These are phyloP conservation scores for Tromatobia lineatoria DNA, from an alignment of 2,888 invertebrate species.

Conservation along the genomic window DNA sequence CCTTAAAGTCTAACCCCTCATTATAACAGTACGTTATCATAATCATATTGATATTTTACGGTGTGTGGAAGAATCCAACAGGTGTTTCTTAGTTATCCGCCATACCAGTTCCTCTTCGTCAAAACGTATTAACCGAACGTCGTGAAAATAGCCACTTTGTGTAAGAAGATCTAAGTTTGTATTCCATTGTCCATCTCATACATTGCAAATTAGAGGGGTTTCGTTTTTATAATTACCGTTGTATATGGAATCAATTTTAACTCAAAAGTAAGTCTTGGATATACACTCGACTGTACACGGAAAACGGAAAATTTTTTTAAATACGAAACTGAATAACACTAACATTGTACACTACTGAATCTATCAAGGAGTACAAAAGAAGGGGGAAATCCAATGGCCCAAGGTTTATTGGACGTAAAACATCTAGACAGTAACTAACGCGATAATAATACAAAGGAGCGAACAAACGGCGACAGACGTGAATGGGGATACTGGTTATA, in stretches of 20 bases:
- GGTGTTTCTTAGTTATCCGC: conserved; percentile 69
- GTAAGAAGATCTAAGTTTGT: neutral
- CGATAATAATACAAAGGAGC: conserved; percentile 70
- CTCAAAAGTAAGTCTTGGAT: neutral
- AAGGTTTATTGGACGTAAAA: conserved; percentile 76
- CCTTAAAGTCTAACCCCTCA: conserved; percentile 26
- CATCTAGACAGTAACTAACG: conserved; percentile 77
- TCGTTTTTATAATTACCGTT: neutral
- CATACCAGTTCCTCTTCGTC: conserved; percentile 17
- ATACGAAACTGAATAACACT: neutral
- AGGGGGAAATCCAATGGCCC: conserved; percentile 72
- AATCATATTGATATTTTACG: conserved; percentile 78
- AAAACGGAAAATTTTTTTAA: conserved; percentile 57
- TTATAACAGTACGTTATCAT: conserved; percentile 66
- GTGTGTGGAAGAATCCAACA: conserved; percentile 71
- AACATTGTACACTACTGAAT: conserved; percentile 45
- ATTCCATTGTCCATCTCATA: neutral
- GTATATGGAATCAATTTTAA: neutral
- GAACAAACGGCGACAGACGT: conserved; percentile 29
- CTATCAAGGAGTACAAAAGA: conserved; percentile 18
- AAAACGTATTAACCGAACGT: neutral
- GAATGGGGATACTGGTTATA: conserved; percentile 41
- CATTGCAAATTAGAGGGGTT: neutral
- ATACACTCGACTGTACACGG: conserved; percentile 14
- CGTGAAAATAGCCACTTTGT: neutral